Percentiles rank a stretch among this genome's conserved stretches.
phyloP scores from a whole-genome alignment of 1,140 invertebrate genomes.

The Euwallacea similis region DNA sequence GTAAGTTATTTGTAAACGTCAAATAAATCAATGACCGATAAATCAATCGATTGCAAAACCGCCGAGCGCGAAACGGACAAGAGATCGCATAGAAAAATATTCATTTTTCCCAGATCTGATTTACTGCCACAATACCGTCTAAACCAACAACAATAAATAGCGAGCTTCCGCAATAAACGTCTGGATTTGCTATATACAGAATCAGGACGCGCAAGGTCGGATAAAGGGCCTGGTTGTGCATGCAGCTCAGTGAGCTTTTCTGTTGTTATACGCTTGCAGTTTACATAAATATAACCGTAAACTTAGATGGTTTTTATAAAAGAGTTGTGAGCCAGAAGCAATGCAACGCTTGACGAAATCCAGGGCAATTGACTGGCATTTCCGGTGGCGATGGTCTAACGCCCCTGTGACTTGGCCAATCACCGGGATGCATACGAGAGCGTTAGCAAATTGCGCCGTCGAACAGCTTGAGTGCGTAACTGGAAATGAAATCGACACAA shows the following conservation, averaged over 20 bases:
- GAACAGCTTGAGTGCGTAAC: background rate
- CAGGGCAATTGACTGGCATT: too few relatives aligned
- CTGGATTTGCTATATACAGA: background rate
- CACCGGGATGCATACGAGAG: background rate
- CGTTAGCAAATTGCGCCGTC: background rate
- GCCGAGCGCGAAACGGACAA: background rate
- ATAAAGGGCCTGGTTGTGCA: background rate
- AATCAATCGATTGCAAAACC: slow-evolving; percentile 7
- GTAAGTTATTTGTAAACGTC: slow-evolving; percentile 11
- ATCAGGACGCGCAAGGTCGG: background rate
- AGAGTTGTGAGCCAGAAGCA: too few relatives aligned
- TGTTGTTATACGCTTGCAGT: background rate
- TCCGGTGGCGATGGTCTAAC: too few relatives aligned
- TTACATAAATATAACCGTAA: background rate
- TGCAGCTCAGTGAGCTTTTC: background rate
- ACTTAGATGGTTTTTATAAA: background rate
- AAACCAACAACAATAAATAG: slow-evolving; percentile 8
- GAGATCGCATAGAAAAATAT: slow-evolving; percentile 9
- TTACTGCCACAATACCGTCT: slow-evolving; percentile 8
- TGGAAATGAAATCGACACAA: too few relatives aligned
- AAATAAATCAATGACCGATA: slow-evolving; percentile 15
- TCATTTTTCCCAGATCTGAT: slow-evolving; percentile 1
- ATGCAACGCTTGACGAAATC: too few relatives aligned
- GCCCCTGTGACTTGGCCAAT: too few relatives aligned
- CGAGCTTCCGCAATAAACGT: slow-evolving; percentile 9